Evolutionary conservation across 2,888 invertebrate genomes (phyloP).

Genomic region (Liopterus haemorrhoidalis): DNA sequence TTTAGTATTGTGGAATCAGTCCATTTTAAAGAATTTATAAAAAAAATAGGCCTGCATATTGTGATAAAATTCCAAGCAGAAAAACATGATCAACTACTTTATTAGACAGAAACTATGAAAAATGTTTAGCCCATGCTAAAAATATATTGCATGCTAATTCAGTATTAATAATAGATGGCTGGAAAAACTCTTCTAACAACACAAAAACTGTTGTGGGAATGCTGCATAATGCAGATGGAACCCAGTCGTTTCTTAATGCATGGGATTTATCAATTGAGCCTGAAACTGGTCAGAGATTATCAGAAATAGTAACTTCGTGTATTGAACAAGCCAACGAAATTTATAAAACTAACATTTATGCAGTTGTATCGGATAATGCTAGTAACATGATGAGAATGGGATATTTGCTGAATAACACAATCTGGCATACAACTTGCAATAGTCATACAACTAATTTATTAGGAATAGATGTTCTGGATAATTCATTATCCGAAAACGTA

Average conservation of each 20-base stretch:
- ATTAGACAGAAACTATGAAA: constrained; percentile 8
- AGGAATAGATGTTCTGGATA: constrained; percentile 28
- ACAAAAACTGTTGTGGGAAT: constrained; percentile 19
- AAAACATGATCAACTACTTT: not conserved
- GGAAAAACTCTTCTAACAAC: constrained; percentile 24
- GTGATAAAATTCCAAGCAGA: not conserved
- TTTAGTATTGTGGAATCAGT: too few relatives aligned
- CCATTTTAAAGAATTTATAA: constrained; percentile 5
- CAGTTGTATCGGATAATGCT: constrained; percentile 33
- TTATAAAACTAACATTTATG: constrained; percentile 27
- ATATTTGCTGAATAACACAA: constrained; percentile 12
- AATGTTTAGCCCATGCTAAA: not conserved
- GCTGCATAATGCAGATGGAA: constrained; percentile 15
- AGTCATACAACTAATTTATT: constrained; percentile 32
- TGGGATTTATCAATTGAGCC: constrained; percentile 24
- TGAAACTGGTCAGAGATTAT: constrained; percentile 23
- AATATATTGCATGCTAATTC: not conserved
- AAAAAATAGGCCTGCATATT: not conserved
- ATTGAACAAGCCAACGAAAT: constrained; percentile 24
- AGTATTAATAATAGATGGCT: constrained; percentile 21
- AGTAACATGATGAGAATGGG: constrained; percentile 31
- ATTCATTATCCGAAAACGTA: constrained; percentile 21
- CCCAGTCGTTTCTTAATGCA: constrained; percentile 25
- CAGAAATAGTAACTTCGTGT: constrained; percentile 24
- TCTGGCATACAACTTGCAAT: constrained; percentile 31